A percentile compares a stretch with the other conserved stretches of the same genome.
Evolutionary conservation across 2,113 vertebrate species (phyloP).

Genomic region (Tragelaphus buxtoni): DNA sequence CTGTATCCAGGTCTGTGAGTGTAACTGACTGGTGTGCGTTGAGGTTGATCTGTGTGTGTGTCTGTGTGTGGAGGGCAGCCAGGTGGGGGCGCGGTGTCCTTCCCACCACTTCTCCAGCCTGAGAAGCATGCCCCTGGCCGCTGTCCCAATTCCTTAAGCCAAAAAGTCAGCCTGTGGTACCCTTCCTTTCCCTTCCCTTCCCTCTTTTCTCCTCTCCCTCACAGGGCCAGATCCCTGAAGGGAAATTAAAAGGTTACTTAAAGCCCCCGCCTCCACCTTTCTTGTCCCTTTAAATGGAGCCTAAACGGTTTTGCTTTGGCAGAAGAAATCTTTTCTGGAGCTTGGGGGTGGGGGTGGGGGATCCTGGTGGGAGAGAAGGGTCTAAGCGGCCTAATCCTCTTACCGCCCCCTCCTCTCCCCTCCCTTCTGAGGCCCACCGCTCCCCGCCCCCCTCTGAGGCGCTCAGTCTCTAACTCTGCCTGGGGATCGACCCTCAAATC

Average conservation of each 20-base stretch:
- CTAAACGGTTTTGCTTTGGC: slow-evolving; percentile 99
- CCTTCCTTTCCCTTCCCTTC: neutral
- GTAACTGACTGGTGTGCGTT: neutral
- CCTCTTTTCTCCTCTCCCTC: neutral
- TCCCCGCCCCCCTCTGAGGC: slow-evolving; percentile 87
- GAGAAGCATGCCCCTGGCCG: neutral
- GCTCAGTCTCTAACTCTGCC: slow-evolving; percentile 82
- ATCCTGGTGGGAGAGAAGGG: slow-evolving; percentile 94
- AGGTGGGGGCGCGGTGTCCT: neutral
- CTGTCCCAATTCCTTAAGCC: neutral
- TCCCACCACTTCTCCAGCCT: neutral
- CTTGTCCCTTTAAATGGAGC: slow-evolving; percentile 97
- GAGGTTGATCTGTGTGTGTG: neutral
- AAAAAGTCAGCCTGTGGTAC: neutral
- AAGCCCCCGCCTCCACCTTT: slow-evolving; percentile 82
- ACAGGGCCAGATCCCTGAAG: slow-evolving; percentile 56
- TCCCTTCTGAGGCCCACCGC: slow-evolving; percentile 94
- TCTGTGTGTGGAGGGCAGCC: neutral
- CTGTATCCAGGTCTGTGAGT: neutral
- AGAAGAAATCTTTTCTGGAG: slow-evolving; percentile 99
- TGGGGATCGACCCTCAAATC: slow-evolving; percentile 70
- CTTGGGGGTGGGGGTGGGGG: slow-evolving; percentile 79
- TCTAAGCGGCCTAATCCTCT: slow-evolving; percentile 99
- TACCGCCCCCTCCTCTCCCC: slow-evolving; percentile 96
- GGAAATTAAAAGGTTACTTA: slow-evolving; percentile 76